Percentiles rank a stretch among this genome's conserved stretches.
These are phyloP conservation scores for Hemichromis elongatus DNA, from an alignment of 2,113 vertebrate species.

Conservation along the genomic window DNA sequence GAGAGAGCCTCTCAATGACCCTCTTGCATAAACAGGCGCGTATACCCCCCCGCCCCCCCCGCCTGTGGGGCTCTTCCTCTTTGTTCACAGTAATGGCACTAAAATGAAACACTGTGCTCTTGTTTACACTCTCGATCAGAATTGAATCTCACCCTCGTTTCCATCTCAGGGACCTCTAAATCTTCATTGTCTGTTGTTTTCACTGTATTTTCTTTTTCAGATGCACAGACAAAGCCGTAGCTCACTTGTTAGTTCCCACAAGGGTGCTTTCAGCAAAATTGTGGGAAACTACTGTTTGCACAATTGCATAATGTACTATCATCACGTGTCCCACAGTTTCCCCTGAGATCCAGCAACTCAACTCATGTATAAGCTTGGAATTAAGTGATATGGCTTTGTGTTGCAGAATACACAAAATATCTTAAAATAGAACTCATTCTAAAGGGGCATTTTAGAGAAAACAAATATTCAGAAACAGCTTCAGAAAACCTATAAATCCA, in stretches of 20 bases:
- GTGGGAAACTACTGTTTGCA: conserved; percentile 34
- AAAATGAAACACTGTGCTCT: conserved; percentile 51
- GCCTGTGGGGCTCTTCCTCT: conserved; percentile 20
- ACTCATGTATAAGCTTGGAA: background rate
- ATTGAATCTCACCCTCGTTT: conserved; percentile 28
- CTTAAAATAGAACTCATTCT: background rate
- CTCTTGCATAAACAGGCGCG: conserved; percentile 42
- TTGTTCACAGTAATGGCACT: conserved; percentile 41
- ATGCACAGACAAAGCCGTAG: background rate
- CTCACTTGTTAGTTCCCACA: background rate
- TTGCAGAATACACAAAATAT: background rate
- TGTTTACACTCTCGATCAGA: conserved; percentile 47
- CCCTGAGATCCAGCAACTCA: background rate
- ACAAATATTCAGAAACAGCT: background rate
- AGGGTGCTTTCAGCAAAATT: conserved; percentile 22
- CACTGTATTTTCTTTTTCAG: background rate
- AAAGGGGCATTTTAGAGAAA: background rate
- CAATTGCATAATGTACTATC: background rate
- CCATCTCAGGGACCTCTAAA: conserved; percentile 10
- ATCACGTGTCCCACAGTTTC: background rate
- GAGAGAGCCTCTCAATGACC: conserved; percentile 37
- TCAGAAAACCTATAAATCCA: background rate
- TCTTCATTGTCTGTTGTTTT: conserved; percentile 28
- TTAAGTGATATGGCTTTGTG: background rate
- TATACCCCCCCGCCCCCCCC: background rate